Base-by-base conservation (phyloP, 2,113 vertebrate species). In the Osmerus mordax region DNA sequence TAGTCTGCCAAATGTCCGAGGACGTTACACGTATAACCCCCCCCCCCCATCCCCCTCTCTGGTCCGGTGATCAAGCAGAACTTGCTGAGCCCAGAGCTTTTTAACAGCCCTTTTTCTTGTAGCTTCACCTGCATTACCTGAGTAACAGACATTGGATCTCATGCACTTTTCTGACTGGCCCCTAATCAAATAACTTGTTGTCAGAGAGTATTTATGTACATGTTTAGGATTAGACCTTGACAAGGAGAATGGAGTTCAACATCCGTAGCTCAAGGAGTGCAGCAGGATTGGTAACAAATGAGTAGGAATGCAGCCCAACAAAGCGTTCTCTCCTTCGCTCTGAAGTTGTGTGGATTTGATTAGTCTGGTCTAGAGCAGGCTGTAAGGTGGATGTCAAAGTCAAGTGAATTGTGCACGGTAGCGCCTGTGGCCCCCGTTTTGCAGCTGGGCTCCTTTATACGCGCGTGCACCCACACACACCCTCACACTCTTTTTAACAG, bases 51-150 rank as follows among this genome's bases (percentile, higher is more conserved):
- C 11, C 25, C 19, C 4, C 28, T 16, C 67, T 56, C 14, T 54
- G n/a, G 58, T 62, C n/a, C 56, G 1, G 36, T 47, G 56, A 62
- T n/a, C 29, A 51, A 19, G 41, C 36, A 47, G 28, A 25, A 71
- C 29, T 4, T 59, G 67, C 53, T 29, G 55, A 56, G 36, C n/a
- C 18, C 9, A 71, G 60, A 71, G 32, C 23, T 60, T 71, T 63
- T 51, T 23, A 25, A 36, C 15, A 59, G 25, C 53, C 4, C 23
- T 19, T 67, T 67, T 25, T 52, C 13, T 25, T 62, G 14, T 15
- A 25, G 15, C 32, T 25, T 53, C 53, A 59, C 19, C 71, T 25
- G 54, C 64, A 59, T 14, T 28, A 47, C 32, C 53, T 41, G 15
- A 15, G 56, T 36, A 36, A 18, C 66, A 8, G 25, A 12, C 60